phyloP scores from a whole-genome alignment of 2,888 invertebrate genomes.

The Nezara viridula region DNA sequence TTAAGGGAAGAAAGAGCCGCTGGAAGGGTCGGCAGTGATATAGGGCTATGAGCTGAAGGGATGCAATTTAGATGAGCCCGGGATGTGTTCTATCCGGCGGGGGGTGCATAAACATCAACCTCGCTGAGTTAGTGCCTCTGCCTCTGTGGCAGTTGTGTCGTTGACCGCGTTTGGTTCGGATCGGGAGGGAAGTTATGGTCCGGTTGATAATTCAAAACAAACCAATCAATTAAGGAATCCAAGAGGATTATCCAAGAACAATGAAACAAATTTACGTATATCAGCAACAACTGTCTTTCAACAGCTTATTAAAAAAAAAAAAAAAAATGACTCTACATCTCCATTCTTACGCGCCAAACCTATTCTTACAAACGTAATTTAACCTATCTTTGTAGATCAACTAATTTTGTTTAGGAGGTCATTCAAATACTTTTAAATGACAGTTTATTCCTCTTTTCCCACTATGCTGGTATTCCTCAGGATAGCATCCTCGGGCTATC shows the following conservation, averaged over 20 bases:
- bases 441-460: too few relatives aligned
- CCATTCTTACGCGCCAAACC: too few relatives aligned
- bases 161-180: neutral
- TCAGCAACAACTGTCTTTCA: too few relatives aligned
- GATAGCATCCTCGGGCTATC: too few relatives aligned
- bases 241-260: neutral
- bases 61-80: conserved; percentile 13
- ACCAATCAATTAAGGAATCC: neutral
- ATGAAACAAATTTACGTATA: too few relatives aligned
- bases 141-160: neutral
- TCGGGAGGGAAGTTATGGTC: neutral
- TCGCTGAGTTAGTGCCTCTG: neutral
- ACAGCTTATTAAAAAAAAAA: too few relatives aligned
- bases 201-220: neutral
- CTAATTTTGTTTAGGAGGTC: too few relatives aligned
- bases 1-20: neutral
- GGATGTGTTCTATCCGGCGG: neutral
- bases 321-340: too few relatives aligned
- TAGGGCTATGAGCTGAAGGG: neutral
- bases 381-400: too few relatives aligned
- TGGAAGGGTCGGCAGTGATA: neutral
- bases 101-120: conserved; percentile 9
- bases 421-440: too few relatives aligned
- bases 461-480: too few relatives aligned
- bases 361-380: too few relatives aligned